Conservation (phyloP, 1,140 invertebrate species). For the Wasmannia auropunctata region DNA sequence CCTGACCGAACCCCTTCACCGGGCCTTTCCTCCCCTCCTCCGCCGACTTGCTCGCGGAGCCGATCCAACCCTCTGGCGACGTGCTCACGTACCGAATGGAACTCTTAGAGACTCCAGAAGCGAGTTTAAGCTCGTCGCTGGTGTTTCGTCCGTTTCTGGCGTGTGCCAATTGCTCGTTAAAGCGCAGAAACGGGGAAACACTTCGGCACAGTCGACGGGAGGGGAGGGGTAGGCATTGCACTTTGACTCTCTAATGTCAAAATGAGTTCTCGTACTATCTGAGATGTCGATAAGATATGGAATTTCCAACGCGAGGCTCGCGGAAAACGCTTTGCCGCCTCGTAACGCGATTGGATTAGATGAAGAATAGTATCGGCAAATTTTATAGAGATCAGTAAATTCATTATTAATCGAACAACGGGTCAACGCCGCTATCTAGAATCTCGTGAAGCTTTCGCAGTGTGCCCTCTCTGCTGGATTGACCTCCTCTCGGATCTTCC, state of each 20-base stretch:
- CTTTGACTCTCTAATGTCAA: slow-evolving; percentile 54
- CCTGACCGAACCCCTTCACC: slow-evolving; percentile 70
- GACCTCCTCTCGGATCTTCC: slow-evolving; percentile 58
- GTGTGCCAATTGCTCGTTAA: slow-evolving; percentile 74
- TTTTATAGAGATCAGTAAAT: neutral
- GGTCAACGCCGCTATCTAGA: neutral
- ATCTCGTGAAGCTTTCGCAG: neutral
- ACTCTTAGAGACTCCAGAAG: slow-evolving; percentile 83
- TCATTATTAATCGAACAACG: slow-evolving; percentile 19
- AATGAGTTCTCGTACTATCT: slow-evolving; percentile 1
- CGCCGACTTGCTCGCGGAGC: slow-evolving; percentile 62
- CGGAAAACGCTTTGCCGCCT: neutral
- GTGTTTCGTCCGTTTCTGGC: slow-evolving; percentile 72
- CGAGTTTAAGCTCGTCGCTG: slow-evolving; percentile 70
- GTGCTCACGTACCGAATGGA: slow-evolving; percentile 82
- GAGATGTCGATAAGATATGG: slow-evolving; percentile 18
- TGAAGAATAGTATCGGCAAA: neutral
- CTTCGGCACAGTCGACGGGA: slow-evolving; percentile 43
- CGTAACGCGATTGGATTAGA: neutral
- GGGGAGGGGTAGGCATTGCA: slow-evolving; percentile 2
- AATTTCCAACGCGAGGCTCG: neutral
- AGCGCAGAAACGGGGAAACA: slow-evolving; percentile 62
- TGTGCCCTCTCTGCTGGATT: slow-evolving; percentile 16
- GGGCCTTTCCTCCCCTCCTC: slow-evolving; percentile 58
- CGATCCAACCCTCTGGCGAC: slow-evolving; percentile 78